Evolutionary conservation across 2,113 vertebrate genomes (phyloP).

Genomic region (Lates calcarifer): DNA sequence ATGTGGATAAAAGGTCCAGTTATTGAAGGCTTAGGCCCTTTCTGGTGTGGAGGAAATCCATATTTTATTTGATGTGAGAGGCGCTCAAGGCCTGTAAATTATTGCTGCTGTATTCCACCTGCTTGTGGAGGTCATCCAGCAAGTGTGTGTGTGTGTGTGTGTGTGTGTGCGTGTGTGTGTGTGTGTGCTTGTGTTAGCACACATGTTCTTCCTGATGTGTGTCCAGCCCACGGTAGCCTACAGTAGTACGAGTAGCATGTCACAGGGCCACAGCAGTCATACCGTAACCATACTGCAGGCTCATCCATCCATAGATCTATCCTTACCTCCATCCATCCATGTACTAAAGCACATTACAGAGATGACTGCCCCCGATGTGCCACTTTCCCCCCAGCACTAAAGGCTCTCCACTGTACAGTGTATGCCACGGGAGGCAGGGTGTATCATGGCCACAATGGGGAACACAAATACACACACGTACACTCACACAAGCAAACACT

Average conservation of each 20-base stretch:
- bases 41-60: constrained; percentile 72
- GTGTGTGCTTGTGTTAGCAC: constrained; percentile 16
- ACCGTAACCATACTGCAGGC: constrained; percentile 57
- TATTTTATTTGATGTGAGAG: constrained; percentile 78
- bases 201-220: constrained; percentile 38
- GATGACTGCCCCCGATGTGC: constrained; percentile 76
- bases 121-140: constrained; percentile 68
- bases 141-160: constrained; percentile 31
- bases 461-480: constrained; percentile 17
- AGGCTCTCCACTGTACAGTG: constrained; percentile 44
- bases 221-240: constrained; percentile 22
- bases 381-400: constrained; percentile 59
- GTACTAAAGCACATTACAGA: constrained; percentile 78
- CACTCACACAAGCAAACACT: not conserved
- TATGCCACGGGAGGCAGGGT: constrained; percentile 29
- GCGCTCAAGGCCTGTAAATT: constrained; percentile 77
- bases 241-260: constrained; percentile 41
- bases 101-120: constrained; percentile 77
- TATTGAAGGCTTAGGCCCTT: constrained; percentile 63
- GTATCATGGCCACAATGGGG: constrained; percentile 36
- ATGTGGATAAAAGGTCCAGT: constrained; percentile 61
- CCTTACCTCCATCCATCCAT: constrained; percentile 71
- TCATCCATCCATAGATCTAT: constrained; percentile 72
- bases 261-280: constrained; percentile 41
- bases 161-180: constrained; percentile 7